A percentile compares a stretch with the other conserved stretches of the same genome.
phyloP scores from a whole-genome alignment of 2,888 invertebrate genomes.

The Andrena bicolor region DNA sequence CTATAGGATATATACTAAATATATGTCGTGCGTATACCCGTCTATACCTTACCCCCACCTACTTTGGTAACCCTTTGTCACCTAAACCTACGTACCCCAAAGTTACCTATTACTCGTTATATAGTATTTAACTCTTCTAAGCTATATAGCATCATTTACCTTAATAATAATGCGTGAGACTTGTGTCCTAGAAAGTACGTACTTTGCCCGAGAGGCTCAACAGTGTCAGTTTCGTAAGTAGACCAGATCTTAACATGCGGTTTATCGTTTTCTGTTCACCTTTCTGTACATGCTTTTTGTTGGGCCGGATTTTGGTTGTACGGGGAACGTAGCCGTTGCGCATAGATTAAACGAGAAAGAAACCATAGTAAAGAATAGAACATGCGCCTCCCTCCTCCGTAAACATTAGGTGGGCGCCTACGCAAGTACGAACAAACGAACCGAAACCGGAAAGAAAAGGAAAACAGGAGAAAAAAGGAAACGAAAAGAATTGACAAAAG shows the following conservation, averaged over 20 bases:
- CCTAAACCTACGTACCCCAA: constrained; percentile 50
- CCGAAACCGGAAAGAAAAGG: neutral
- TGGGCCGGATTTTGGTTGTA: constrained; percentile 82
- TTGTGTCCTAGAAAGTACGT: constrained; percentile 85
- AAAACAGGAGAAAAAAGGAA: neutral
- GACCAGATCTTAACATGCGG: constrained; percentile 82
- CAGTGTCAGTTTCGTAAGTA: constrained; percentile 85
- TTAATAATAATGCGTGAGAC: constrained; percentile 84
- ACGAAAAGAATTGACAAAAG: neutral
- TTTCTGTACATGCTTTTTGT: constrained; percentile 74
- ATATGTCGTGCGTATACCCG: constrained; percentile 81
- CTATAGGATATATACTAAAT: constrained; percentile 81
- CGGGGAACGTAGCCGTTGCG: constrained; percentile 62
- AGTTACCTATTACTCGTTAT: constrained; percentile 74
- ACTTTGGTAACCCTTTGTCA: constrained; percentile 50
- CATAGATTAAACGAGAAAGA: constrained; percentile 24
- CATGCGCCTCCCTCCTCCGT: constrained; percentile 31
- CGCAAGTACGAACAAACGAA: constrained; percentile 34
- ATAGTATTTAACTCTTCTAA: constrained; percentile 83
- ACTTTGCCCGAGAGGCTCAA: constrained; percentile 84
- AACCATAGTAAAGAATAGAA: constrained; percentile 35
- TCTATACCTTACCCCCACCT: constrained; percentile 70
- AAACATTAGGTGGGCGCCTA: constrained; percentile 32
- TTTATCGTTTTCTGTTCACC: constrained; percentile 74
- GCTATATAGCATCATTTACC: constrained; percentile 82